A percentile compares a stretch with the other conserved stretches of the same genome.
These are phyloP conservation scores for Phocides pigmalion DNA, from an alignment of 1,140 invertebrate species.

Conservation along the genomic window DNA sequence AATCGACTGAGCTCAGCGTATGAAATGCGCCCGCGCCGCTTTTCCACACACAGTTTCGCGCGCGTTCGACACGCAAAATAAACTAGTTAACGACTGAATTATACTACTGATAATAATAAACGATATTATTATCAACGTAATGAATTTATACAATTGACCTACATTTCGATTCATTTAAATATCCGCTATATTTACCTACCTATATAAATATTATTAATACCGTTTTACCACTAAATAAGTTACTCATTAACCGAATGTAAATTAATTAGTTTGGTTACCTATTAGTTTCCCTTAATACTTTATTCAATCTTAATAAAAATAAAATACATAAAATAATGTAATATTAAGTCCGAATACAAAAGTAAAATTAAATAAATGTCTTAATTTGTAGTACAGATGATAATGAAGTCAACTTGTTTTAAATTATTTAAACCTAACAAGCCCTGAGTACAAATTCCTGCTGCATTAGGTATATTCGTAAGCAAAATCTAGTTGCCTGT, in stretches of 20 bases:
- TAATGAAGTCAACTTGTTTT: background rate
- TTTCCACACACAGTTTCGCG: constrained; percentile 74
- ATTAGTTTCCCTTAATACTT: background rate
- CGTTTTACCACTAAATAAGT: background rate
- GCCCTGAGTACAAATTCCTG: background rate
- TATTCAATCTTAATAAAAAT: background rate
- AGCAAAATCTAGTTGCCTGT: background rate
- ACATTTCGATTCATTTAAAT: constrained; percentile 25
- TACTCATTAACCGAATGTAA: background rate
- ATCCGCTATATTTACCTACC: background rate
- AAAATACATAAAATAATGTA: background rate
- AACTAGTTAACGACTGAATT: constrained; percentile 26
- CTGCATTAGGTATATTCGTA: background rate
- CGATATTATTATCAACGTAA: constrained; percentile 26
- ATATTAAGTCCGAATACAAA: too few species aligned
- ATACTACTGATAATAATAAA: constrained; percentile 33
- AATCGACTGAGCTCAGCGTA: constrained; percentile 67
- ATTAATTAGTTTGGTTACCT: background rate
- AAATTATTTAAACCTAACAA: background rate
- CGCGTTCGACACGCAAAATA: constrained; percentile 60
- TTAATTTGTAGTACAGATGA: too few species aligned
- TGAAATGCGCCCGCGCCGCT: constrained; percentile 67
- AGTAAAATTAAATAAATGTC: too few species aligned
- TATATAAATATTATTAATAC: background rate
- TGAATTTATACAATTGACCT: constrained; percentile 30